Evolutionary conservation across 2,888 invertebrate genomes (phyloP).

Genomic region (Tethea ocularis): DNA sequence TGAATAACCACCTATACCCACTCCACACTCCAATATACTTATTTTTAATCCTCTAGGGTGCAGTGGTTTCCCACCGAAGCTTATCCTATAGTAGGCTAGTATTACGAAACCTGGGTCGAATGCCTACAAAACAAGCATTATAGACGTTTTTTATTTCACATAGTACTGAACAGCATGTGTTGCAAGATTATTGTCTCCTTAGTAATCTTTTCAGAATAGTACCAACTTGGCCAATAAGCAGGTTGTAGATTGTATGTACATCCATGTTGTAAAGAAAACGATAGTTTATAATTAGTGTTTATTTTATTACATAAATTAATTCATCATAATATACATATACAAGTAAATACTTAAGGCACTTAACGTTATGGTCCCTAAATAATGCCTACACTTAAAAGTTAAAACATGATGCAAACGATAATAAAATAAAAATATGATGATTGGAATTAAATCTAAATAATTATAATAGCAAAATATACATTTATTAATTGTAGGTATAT

Average conservation of each 20-base stretch:
- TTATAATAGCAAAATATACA: not conserved
- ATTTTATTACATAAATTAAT: conserved; percentile 49
- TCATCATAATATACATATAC: conserved; percentile 66
- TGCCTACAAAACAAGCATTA: too few species aligned
- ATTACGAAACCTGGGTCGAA: too few species aligned
- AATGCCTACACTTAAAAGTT: conserved; percentile 47
- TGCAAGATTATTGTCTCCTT: too few species aligned
- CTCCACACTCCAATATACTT: too few species aligned
- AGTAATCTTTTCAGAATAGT: too few species aligned
- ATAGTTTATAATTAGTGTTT: conserved; percentile 25
- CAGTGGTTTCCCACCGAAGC: too few species aligned
- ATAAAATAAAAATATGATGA: conserved; percentile 22
- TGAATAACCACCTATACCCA: too few species aligned
- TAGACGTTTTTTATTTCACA: too few species aligned
- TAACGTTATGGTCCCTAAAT: conserved; percentile 78
- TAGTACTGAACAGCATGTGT: too few species aligned
- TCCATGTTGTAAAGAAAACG: conserved; percentile 1
- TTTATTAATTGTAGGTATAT: not conserved
- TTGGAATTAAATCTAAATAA: not conserved
- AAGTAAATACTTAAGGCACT: conserved; percentile 75
- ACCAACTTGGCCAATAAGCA: not conserved
- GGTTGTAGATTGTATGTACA: not conserved
- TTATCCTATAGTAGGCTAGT: too few species aligned
- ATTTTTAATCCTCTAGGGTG: too few species aligned
- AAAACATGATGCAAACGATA: conserved; percentile 41